These are phyloP conservation scores for Falco punctatus DNA, from an alignment of 2,113 vertebrate genomes.

Conservation along the genomic window DNA sequence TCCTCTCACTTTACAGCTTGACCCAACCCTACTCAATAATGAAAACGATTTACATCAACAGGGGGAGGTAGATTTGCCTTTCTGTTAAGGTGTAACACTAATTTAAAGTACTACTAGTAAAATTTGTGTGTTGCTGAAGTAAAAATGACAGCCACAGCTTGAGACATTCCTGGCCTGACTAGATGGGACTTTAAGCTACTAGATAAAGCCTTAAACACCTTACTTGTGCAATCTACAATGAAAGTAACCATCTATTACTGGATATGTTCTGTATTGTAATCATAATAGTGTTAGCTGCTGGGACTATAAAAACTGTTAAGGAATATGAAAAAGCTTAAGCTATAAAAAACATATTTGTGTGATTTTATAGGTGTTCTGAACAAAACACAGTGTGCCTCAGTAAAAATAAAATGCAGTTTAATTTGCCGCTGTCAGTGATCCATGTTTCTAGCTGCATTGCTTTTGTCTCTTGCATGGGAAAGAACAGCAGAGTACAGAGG, in stretches of 20 bases:
- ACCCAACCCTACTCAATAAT: neutral
- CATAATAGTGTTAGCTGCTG: neutral
- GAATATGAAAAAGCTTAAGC: neutral
- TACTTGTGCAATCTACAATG: conserved; percentile 2
- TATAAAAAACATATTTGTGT: neutral
- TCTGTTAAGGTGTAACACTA: neutral
- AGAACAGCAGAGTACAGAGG: neutral
- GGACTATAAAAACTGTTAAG: neutral
- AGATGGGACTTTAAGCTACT: conserved; percentile 67
- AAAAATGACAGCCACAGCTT: conserved; percentile 30
- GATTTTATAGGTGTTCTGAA: neutral
- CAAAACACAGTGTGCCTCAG: neutral
- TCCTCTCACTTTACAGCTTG: neutral
- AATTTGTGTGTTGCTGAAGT: neutral
- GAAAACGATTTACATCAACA: neutral
- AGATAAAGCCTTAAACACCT: conserved; percentile 66
- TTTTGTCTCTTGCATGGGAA: neutral
- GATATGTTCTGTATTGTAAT: neutral
- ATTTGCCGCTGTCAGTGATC: neutral
- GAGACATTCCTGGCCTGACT: conserved; percentile 57
- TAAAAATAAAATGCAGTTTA: neutral
- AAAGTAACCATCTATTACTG: neutral
- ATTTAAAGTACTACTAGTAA: neutral
- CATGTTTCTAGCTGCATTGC: neutral
- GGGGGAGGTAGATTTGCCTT: neutral